phyloP scores from a whole-genome alignment of 2,797 vertebrate genomes.

The Varecia variegata region DNA sequence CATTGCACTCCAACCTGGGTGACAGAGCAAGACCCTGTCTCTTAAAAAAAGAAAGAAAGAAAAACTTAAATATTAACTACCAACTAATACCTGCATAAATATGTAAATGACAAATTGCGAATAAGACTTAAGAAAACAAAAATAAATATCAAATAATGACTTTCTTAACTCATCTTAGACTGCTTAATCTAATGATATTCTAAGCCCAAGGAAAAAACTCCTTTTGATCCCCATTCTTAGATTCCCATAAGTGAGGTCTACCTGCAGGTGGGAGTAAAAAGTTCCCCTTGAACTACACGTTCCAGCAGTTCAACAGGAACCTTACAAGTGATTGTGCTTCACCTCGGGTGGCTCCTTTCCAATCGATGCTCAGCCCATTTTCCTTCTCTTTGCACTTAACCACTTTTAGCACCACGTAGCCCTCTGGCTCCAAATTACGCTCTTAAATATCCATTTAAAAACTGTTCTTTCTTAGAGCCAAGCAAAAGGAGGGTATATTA shows the following conservation, averaged over 20 bases:
- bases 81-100: neutral
- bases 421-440: constrained; percentile 4
- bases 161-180: constrained; percentile 4
- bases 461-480: constrained; percentile 13
- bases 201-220: neutral
- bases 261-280: neutral
- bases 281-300: neutral
- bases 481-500: neutral
- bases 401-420: neutral
- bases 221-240: neutral
- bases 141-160: constrained; percentile 5
- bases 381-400: constrained; percentile 29
- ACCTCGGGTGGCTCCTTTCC: neutral
- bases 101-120: constrained; percentile 14
- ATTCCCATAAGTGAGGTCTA: neutral
- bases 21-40: neutral
- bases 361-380: neutral
- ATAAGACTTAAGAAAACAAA: constrained; percentile 41
- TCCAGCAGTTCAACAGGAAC: neutral
- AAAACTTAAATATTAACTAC: neutral
- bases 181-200: neutral
- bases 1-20: neutral
- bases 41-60: neutral
- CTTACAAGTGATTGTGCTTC: neutral
- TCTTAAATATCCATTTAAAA: constrained; percentile 5